phyloP scores from a whole-genome alignment of 1,140 invertebrate species.

The Drosophila kikkawai region DNA sequence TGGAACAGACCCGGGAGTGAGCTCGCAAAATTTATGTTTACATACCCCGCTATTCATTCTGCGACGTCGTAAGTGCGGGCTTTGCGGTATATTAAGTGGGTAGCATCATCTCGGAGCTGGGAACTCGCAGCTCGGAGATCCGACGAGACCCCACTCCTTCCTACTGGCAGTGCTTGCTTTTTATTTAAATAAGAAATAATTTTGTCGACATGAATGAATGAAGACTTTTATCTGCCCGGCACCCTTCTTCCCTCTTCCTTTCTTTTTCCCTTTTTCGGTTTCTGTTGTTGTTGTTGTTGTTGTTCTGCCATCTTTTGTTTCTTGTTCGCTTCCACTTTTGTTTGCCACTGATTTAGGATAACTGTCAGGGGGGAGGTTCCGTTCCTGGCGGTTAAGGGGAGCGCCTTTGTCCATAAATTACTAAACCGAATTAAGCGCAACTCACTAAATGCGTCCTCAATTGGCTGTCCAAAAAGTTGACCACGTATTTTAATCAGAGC shows the following conservation, averaged over 20 bases:
- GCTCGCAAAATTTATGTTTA: conserved; percentile 81
- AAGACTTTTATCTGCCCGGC: conserved; percentile 77
- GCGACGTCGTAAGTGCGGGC: conserved; percentile 75
- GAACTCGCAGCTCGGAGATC: not conserved
- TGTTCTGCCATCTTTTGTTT: conserved; percentile 49
- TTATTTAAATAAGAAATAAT: conserved; percentile 84
- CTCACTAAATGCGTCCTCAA: conserved; percentile 78
- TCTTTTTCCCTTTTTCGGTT: not conserved
- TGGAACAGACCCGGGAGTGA: conserved; percentile 39
- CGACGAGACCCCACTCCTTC: not conserved
- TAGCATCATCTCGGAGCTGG: conserved; percentile 62
- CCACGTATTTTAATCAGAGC: conserved; percentile 80
- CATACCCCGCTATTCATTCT: conserved; percentile 81
- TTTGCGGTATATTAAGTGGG: conserved; percentile 81
- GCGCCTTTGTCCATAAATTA: conserved; percentile 73
- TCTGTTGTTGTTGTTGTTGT: conserved; percentile 37
- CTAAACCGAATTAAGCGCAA: conserved; percentile 81
- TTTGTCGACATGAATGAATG: conserved; percentile 83
- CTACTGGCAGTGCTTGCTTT: conserved; percentile 52
- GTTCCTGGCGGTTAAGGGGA: conserved; percentile 38
- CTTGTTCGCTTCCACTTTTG: conserved; percentile 45
- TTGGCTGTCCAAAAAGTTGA: conserved; percentile 80
- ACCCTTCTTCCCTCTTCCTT: conserved; percentile 25
- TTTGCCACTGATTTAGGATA: conserved; percentile 51
- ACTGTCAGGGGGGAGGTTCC: conserved; percentile 15